Percentiles rank a stretch among this genome's conserved stretches.
Conservation (phyloP, 1,140 invertebrate genomes). For the Drosophila arawakana region DNA sequence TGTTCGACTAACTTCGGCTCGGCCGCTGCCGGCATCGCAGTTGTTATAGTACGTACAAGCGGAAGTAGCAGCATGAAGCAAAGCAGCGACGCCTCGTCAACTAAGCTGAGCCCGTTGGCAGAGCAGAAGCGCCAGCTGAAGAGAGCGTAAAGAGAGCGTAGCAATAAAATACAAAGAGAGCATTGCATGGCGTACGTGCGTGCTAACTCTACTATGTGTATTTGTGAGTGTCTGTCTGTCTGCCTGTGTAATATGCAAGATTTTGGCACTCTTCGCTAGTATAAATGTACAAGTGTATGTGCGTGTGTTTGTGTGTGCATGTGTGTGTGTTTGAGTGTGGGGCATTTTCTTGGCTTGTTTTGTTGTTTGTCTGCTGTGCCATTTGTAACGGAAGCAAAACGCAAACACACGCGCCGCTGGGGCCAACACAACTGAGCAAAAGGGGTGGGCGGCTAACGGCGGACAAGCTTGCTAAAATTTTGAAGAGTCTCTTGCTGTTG, state of each 20-base stretch:
- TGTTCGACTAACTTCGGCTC: conserved; percentile 43
- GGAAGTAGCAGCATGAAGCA: conserved; percentile 45
- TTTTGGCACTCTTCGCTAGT: conserved; percentile 49
- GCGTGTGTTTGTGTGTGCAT: conserved; percentile 18
- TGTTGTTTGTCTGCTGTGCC: conserved; percentile 51
- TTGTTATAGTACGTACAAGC: conserved; percentile 44
- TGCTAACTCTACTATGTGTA: conserved; percentile 12
- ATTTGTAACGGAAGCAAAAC: conserved; percentile 79
- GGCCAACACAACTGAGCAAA: conserved; percentile 19
- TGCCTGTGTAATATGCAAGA: conserved; percentile 50
- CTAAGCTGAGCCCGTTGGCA: conserved; percentile 19
- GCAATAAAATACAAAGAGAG: conserved; percentile 22
- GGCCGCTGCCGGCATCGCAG: conserved; percentile 28
- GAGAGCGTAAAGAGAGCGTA: conserved; percentile 39
- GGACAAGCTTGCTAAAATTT: conserved; percentile 39
- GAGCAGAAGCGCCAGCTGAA: conserved; percentile 37
- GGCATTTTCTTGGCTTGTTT: conserved; percentile 43
- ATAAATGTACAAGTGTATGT: conserved; percentile 22
- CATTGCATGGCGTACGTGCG: conserved; percentile 63
- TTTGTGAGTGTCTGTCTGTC: conserved; percentile 29
- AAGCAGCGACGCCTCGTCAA: conserved; percentile 12
- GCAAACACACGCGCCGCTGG: conserved; percentile 59
- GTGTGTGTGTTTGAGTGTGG: conserved; percentile 7
- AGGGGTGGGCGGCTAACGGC: conserved; percentile 28
- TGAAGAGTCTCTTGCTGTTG: conserved; percentile 38